Base-by-base conservation (phyloP, 2,113 vertebrate species). In the Triplophysa siluroides region DNA sequence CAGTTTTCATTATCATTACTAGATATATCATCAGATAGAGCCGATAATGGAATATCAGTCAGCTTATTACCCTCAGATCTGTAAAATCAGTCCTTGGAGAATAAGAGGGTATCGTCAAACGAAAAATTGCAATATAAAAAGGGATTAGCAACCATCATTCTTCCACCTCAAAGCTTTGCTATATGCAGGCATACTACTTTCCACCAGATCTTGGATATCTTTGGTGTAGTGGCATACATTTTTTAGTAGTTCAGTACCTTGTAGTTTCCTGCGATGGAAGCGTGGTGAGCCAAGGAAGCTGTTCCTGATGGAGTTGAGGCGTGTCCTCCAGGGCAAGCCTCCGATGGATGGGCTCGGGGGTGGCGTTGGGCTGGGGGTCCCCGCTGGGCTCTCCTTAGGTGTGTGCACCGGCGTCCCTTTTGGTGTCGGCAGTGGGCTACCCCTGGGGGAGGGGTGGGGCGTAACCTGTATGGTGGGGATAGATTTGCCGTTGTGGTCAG, bases 261-360 rank as follows among this genome's bases (percentile, higher is more conserved):
- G 97, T 86, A 99, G 94, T 96, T 99, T 98, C 94, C 97, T 92
- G 91, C 97, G 96, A 90, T 99, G 97, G 92, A 99, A 99, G 63
- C 97, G 95, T 1, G 97, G 97, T 2, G 97, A 99, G 85, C 97
- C 97, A 90, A 99, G 94, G 92, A 99, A 98, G 91, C 95, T 98
- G 90, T 99, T 98, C 94, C 98, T 99, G 93, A 99, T 98, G 75
- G 97, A 99, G 89, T 98, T 97, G 91, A 99, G 97, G 74, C 97
- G 93, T 43, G 97, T 97, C 88, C 97, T 95, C 97, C 97, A 99
- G 82, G 97, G 97, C 93, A 98, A 92, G 38, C 97, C 97, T 47
- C 97, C 97, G n/a, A 98, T 96, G 79, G 97, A 98, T 85, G 97
- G 97, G 90, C 97, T 98, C 89, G 97, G 97, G 1, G 97, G 97